Evolutionary conservation across 2,113 vertebrate species (phyloP), one percentile per base, ranked within the genome.

Genomic region (Laticauda laticaudata): DNA sequence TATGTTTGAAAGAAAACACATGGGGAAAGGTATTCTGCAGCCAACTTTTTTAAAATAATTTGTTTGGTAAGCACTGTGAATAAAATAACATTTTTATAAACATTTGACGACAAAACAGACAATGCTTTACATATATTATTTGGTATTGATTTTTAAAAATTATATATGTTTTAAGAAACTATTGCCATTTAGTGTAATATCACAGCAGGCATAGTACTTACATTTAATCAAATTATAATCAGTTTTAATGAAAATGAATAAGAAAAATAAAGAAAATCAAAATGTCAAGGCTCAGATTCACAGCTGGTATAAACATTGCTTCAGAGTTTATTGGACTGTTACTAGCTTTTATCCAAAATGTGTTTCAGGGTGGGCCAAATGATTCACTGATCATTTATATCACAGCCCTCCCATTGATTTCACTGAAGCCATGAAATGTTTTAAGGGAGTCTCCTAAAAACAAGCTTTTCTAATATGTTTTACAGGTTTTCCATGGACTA

Each of bases 241-340:
- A 5, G 86, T 88, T 91, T 91, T 93, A 91, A 93, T 93, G 91
- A 93, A 87, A 91, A 34, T n/a, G 81, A 88, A 86, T 85, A 69
- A 93, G 90, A 93, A 91, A 93, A 91, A 93, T 87, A 91, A 93
- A 90, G 91, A 88, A 90, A 56, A 26, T 85, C 23, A 81, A 86
- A 93, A 93, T 93, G 92, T 90, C 75, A 86, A 34, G 92, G 92
- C 14, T 45, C 45, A 48, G 88, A 93, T 93, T 57, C 92, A 90
- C 81, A 90, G 92, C 69, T 90, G 88, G 55, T 93, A 93, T 86
- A 86, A 90, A 61, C 48, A 61, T 90, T 61, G 56, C 23, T 93
- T 48, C 61, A 12, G 90, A 90, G 75, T 39, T 53, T 59, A 64
- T 87, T 86, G 88, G 81, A 86, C 86, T 86, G 29, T 90, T 93